Evolutionary conservation across 2,113 vertebrate genomes (phyloP).

Genomic region (Aptenodytes patagonicus): DNA sequence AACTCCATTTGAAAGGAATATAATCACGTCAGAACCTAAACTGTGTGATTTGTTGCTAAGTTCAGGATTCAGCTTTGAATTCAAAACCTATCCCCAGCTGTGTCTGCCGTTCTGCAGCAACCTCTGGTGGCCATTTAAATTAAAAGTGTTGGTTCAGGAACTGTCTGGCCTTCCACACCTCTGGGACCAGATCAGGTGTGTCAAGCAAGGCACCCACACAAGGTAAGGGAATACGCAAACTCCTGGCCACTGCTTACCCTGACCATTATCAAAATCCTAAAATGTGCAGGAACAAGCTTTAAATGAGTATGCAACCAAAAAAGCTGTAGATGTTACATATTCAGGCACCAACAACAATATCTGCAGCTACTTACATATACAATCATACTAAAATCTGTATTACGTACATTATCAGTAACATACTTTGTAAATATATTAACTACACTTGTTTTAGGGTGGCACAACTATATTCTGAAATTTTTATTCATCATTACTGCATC

Average conservation of each 20-base stretch:
- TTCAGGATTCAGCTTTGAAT: background rate
- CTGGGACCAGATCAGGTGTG: background rate
- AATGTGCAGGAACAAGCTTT: background rate
- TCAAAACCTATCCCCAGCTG: background rate
- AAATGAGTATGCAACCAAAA: background rate
- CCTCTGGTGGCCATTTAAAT: conserved; percentile 21
- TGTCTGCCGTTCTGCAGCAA: conserved; percentile 1
- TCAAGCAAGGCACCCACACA: background rate
- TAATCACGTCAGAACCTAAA: background rate
- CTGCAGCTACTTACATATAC: background rate
- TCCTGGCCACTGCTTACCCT: background rate
- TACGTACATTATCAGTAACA: accelerated
- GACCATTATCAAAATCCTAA: background rate
- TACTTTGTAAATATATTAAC: background rate
- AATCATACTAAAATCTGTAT: background rate
- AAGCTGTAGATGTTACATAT: background rate
- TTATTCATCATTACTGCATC: background rate
- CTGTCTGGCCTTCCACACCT: background rate
- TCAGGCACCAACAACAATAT: background rate
- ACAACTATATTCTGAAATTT: background rate
- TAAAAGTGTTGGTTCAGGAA: background rate
- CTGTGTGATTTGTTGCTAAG: background rate
- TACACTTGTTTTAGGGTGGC: background rate
- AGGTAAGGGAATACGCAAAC: background rate
- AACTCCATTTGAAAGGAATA: background rate